These are phyloP conservation scores for Xanthorhoe spadicearia DNA, from an alignment of 2,888 invertebrate species.

Conservation along the genomic window DNA sequence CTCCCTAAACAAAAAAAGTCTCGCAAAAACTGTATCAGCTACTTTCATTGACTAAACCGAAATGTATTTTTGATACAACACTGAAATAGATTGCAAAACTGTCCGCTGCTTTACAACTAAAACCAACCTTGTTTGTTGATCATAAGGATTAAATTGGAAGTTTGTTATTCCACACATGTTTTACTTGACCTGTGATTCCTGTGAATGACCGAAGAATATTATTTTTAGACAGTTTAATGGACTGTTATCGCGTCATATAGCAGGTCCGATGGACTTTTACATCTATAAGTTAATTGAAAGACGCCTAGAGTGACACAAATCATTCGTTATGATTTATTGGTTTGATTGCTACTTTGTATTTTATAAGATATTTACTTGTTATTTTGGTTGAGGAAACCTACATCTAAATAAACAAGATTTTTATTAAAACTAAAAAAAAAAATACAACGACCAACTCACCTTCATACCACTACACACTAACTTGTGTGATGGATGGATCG, in stretches of 20 bases:
- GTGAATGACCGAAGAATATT: conserved; percentile 47
- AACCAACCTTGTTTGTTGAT: conserved; percentile 16
- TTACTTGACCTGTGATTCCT: conserved; percentile 45
- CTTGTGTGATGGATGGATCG: too few relatives aligned
- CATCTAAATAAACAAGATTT: conserved; percentile 50
- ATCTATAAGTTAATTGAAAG: conserved; percentile 46
- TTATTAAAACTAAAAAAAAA: too few relatives aligned
- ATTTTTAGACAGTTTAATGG: conserved; percentile 48
- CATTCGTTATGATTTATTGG: conserved; percentile 52
- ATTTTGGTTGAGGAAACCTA: conserved; percentile 62
- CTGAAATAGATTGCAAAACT: conserved; percentile 35
- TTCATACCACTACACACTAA: too few relatives aligned
- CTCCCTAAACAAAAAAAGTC: conserved; percentile 23
- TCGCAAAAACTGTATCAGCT: neutral
- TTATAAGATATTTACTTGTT: conserved; percentile 28
- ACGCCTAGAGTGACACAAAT: conserved; percentile 52
- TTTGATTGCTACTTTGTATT: conserved; percentile 63
- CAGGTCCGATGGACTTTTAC: conserved; percentile 31
- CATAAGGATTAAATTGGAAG: conserved; percentile 23
- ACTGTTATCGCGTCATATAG: conserved; percentile 44
- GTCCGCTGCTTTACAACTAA: conserved; percentile 23
- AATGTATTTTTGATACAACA: conserved; percentile 17
- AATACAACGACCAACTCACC: too few relatives aligned
- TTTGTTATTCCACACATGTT: conserved; percentile 36
- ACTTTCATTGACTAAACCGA: conserved; percentile 1